These are phyloP conservation scores for Acronicta alni DNA, from an alignment of 2,888 invertebrate genomes.

Conservation along the genomic window DNA sequence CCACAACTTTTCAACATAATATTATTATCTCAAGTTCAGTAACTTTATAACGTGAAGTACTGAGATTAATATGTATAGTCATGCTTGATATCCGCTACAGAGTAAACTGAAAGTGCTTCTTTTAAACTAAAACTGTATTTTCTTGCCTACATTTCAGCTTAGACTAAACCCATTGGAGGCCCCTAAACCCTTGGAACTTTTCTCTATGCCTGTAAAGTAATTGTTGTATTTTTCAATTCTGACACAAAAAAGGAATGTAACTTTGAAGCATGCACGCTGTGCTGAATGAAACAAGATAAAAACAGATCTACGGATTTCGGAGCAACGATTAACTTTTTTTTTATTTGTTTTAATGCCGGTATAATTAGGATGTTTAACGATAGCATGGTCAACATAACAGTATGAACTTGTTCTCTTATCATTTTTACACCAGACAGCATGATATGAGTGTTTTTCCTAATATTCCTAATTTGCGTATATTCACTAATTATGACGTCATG, in stretches of 20 bases:
- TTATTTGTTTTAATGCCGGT: background rate
- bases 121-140: too few species aligned
- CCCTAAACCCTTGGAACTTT: background rate
- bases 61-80: constrained; percentile 32
- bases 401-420: too few species aligned
- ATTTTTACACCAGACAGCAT: too few species aligned
- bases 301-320: too few species aligned
- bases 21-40: constrained; percentile 29
- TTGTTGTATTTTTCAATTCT: too few species aligned
- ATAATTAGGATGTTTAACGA: background rate
- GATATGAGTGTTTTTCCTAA: background rate
- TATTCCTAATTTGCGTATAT: background rate
- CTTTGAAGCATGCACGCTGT: too few species aligned
- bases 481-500: constrained; percentile 6
- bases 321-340: too few species aligned
- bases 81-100: constrained; percentile 4
- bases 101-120: background rate
- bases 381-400: too few species aligned
- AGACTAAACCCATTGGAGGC: background rate
- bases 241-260: too few species aligned
- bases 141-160: background rate
- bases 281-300: too few species aligned
- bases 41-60: constrained; percentile 42
- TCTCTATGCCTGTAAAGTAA: too few species aligned
- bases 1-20: constrained; percentile 35